phyloP scores from a whole-genome alignment of 2,797 vertebrate genomes.

The Xenopus petersii region DNA sequence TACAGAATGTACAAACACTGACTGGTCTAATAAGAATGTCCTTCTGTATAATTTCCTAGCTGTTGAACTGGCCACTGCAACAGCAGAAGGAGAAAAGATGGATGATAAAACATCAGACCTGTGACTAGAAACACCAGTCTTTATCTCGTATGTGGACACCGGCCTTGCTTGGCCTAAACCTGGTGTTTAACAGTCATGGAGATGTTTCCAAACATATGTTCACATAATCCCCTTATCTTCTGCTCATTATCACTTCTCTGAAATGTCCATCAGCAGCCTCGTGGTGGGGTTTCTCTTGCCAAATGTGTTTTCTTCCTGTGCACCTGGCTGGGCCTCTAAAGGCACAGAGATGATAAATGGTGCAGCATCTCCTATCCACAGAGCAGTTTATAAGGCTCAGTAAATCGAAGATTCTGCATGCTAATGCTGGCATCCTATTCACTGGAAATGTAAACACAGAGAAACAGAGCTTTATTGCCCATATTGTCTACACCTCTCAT shows the following conservation, averaged over 20 bases:
- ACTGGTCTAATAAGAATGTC: slow-evolving; percentile 11
- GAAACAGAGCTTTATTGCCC: neutral
- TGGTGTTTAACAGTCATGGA: slow-evolving; percentile 38
- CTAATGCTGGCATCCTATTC: slow-evolving; percentile 13
- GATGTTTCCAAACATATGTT: slow-evolving; percentile 41
- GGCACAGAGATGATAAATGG: slow-evolving; percentile 45
- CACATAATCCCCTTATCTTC: slow-evolving; percentile 12
- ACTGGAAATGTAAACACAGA: neutral
- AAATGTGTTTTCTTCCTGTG: slow-evolving; percentile 30
- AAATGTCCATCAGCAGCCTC: slow-evolving; percentile 14
- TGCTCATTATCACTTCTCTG: slow-evolving; percentile 23
- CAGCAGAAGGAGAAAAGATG: slow-evolving; percentile 1
- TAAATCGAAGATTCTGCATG: slow-evolving; percentile 26
- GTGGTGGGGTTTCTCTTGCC: slow-evolving; percentile 15
- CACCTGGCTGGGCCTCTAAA: slow-evolving; percentile 34
- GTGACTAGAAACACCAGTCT: slow-evolving; percentile 13
- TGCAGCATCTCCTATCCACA: slow-evolving; percentile 29
- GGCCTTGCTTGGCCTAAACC: slow-evolving; percentile 42
- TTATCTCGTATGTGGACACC: slow-evolving; percentile 44
- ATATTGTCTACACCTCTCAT: neutral
- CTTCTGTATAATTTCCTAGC: slow-evolving; percentile 13
- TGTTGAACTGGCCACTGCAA: neutral
- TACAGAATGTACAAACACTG: neutral
- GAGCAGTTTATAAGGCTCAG: slow-evolving; percentile 34
- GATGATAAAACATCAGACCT: slow-evolving; percentile 15